Evolutionary conservation across 2,113 vertebrate genomes (phyloP).

Genomic region (Laterallus jamaicensis): DNA sequence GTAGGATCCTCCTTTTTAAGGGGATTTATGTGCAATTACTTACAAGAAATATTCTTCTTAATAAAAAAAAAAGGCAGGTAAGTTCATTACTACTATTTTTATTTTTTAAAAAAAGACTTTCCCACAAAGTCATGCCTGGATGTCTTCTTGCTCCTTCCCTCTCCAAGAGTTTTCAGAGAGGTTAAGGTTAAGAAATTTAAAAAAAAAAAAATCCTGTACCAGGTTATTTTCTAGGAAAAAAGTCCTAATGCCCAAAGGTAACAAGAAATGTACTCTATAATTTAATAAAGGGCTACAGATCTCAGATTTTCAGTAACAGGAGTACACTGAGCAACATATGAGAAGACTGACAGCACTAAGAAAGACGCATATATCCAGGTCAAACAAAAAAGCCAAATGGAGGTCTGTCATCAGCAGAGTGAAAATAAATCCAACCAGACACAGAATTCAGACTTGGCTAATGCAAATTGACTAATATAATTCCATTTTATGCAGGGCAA

Average conservation of each 20-base stretch:
- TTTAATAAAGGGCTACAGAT: neutral
- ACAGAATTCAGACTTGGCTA: conserved; percentile 54
- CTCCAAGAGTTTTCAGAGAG: neutral
- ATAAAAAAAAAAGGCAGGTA: neutral
- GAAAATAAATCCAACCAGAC: conserved; percentile 70
- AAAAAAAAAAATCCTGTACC: neutral
- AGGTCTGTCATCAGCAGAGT: conserved; percentile 31
- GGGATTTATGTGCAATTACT: neutral
- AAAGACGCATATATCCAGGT: neutral
- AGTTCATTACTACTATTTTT: neutral
- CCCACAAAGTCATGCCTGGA: neutral
- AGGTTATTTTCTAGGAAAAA: neutral
- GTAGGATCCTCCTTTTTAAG: neutral
- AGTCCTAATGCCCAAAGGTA: neutral
- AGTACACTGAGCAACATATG: neutral
- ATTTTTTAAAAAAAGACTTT: neutral
- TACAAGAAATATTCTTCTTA: neutral
- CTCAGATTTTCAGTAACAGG: neutral
- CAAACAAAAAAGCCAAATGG: conserved; percentile 45
- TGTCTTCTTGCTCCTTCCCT: accelerated
- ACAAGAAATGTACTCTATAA: neutral
- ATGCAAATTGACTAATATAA: conserved; percentile 67
- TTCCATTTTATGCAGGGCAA: conserved; percentile 63
- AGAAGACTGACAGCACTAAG: neutral
- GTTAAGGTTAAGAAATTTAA: neutral